These are phyloP conservation scores for Nowickia ferox DNA, from an alignment of 2,888 invertebrate species.

Conservation along the genomic window DNA sequence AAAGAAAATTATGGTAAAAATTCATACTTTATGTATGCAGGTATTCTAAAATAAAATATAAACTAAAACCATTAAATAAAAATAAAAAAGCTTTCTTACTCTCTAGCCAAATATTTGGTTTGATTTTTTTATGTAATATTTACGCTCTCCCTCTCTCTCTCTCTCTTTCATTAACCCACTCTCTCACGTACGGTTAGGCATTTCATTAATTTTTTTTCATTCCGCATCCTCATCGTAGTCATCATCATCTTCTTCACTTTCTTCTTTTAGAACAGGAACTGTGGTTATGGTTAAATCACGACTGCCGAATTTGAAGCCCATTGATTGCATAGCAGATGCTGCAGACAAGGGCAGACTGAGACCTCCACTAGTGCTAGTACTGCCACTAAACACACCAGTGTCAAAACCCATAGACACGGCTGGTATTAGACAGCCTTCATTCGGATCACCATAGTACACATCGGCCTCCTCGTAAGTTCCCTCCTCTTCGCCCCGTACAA, in stretches of 20 bases:
- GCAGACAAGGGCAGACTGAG: conserved; percentile 12
- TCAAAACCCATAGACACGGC: conserved; percentile 64
- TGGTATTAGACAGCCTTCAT: conserved; percentile 66
- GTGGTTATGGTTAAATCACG: conserved; percentile 80
- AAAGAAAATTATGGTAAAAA: neutral
- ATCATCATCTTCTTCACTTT: conserved; percentile 80
- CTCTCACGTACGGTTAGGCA: neutral
- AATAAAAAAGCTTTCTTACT: conserved; percentile 41
- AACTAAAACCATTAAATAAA: conserved; percentile 43
- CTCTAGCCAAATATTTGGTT: conserved; percentile 68
- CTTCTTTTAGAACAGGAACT: conserved; percentile 79
- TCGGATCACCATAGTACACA: conserved; percentile 60
- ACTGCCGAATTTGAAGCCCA: conserved; percentile 78
- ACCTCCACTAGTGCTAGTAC: conserved; percentile 72
- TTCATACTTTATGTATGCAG: neutral
- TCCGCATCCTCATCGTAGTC: conserved; percentile 79
- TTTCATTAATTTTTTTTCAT: conserved; percentile 7
- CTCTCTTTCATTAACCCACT: neutral
- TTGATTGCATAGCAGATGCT: conserved; percentile 47
- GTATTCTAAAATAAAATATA: neutral
- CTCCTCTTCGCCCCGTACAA: conserved; percentile 81
- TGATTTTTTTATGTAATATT: conserved; percentile 15
- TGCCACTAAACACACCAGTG: conserved; percentile 55
- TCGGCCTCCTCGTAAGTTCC: conserved; percentile 66
- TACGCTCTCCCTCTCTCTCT: neutral